phyloP scores from a whole-genome alignment of 2,797 vertebrate genomes.

The Arctocebus calabarensis region DNA sequence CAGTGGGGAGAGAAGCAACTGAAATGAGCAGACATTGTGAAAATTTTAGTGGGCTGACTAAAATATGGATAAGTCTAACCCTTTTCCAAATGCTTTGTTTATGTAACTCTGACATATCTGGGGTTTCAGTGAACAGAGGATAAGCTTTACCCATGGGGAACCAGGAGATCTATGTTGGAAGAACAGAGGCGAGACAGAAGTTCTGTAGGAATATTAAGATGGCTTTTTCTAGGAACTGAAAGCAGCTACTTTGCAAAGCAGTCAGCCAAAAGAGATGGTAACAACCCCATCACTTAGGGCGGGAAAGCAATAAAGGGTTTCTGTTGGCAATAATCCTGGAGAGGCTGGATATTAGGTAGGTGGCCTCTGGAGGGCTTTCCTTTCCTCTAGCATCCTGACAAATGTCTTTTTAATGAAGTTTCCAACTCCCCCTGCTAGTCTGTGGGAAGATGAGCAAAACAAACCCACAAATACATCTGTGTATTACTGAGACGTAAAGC shows the following conservation, averaged over 20 bases:
- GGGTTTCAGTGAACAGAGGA: slow-evolving; percentile 35
- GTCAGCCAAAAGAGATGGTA: slow-evolving; percentile 66
- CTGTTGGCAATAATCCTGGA: slow-evolving; percentile 67
- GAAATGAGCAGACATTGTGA: slow-evolving; percentile 23
- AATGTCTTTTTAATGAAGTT: slow-evolving; percentile 79
- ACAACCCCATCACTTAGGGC: slow-evolving; percentile 72
- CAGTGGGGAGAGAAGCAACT: not conserved
- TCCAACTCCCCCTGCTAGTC: slow-evolving; percentile 43
- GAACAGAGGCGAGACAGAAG: slow-evolving; percentile 62
- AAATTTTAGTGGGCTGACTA: not conserved
- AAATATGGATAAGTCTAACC: not conserved
- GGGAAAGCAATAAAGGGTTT: slow-evolving; percentile 68
- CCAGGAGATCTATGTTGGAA: slow-evolving; percentile 50
- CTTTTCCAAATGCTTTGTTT: slow-evolving; percentile 34
- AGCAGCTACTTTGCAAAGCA: slow-evolving; percentile 66
- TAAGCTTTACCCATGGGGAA: not conserved
- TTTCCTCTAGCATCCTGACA: slow-evolving; percentile 59
- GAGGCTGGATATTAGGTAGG: slow-evolving; percentile 70
- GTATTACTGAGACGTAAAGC: slow-evolving; percentile 8
- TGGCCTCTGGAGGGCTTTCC: slow-evolving; percentile 56
- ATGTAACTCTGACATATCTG: not conserved
- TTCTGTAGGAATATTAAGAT: slow-evolving; percentile 62
- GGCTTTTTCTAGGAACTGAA: slow-evolving; percentile 47
- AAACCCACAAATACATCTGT: slow-evolving; percentile 32
- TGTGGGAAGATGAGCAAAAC: slow-evolving; percentile 61